phyloP scores from a whole-genome alignment of 2,797 vertebrate species.

The Acanthiza pusilla region DNA sequence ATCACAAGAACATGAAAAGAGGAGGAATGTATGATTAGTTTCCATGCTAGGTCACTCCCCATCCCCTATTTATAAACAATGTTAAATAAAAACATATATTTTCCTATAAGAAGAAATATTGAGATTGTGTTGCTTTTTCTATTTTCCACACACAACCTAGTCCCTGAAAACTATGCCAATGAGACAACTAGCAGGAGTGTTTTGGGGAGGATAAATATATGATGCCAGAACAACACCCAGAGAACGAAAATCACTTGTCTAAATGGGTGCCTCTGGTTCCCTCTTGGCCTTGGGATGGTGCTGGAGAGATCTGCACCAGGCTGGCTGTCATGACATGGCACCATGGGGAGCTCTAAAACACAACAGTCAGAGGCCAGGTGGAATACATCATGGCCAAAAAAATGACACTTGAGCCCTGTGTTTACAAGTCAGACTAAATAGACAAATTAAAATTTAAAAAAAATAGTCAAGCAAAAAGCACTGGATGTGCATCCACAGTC shows the following conservation, averaged over 20 bases:
- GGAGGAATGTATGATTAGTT: background rate
- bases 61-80: background rate
- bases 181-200: background rate
- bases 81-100: background rate
- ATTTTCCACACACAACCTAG: background rate
- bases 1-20: background rate
- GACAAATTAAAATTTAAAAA: fast-evolving
- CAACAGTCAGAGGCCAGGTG: background rate
- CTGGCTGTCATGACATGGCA: background rate
- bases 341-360: background rate
- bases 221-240: background rate
- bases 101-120: background rate
- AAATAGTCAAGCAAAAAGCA: background rate
- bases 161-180: background rate
- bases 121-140: background rate
- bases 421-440: background rate
- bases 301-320: background rate
- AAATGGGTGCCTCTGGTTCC: background rate
- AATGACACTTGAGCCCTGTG: fast-evolving
- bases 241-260: background rate
- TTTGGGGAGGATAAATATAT: background rate
- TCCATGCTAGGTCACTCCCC: background rate
- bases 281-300: background rate
- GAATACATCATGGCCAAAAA: background rate
- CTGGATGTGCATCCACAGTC: background rate